Conservation (phyloP, 2,888 invertebrate species). For the Netelia melanura region DNA sequence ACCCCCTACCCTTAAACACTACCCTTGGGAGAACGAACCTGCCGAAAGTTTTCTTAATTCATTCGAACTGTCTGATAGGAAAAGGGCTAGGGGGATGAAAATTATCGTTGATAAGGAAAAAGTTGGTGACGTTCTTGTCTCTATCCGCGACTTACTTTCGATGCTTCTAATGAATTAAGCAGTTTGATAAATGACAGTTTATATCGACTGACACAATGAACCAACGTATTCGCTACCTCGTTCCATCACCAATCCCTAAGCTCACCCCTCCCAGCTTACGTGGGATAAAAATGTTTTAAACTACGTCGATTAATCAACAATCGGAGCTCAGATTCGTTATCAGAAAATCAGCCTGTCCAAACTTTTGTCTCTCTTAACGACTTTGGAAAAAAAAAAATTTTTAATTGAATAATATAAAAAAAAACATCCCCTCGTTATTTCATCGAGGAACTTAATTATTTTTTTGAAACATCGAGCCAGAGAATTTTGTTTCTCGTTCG, state of each 20-base stretch:
- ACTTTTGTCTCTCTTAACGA: slow-evolving; percentile 1
- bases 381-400: background rate
- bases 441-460: too few species aligned
- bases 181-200: slow-evolving; percentile 60
- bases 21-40: slow-evolving; percentile 13
- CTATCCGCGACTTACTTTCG: slow-evolving; percentile 11
- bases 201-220: slow-evolving; percentile 14
- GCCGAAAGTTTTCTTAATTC: slow-evolving; percentile 67
- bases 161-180: slow-evolving; percentile 56
- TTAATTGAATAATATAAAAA: too few species aligned
- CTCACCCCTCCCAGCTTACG: too few species aligned
- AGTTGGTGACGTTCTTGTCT: slow-evolving; percentile 55
- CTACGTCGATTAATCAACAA: slow-evolving; percentile 43
- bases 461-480: too few species aligned
- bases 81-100: slow-evolving; percentile 31
- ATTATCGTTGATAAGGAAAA: slow-evolving; percentile 54
- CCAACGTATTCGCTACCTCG: background rate
- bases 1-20: slow-evolving; percentile 45
- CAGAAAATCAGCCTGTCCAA: background rate
- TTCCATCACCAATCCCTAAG: slow-evolving; percentile 24
- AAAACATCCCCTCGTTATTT: too few species aligned
- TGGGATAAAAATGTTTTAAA: slow-evolving; percentile 7
- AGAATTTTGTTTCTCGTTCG: too few species aligned
- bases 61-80: slow-evolving; percentile 61
- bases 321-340: slow-evolving; percentile 14